A percentile compares a stretch with the other conserved stretches of the same genome.
Conservation (phyloP, 2,113 vertebrate genomes). For the Thunnus thynnus region DNA sequence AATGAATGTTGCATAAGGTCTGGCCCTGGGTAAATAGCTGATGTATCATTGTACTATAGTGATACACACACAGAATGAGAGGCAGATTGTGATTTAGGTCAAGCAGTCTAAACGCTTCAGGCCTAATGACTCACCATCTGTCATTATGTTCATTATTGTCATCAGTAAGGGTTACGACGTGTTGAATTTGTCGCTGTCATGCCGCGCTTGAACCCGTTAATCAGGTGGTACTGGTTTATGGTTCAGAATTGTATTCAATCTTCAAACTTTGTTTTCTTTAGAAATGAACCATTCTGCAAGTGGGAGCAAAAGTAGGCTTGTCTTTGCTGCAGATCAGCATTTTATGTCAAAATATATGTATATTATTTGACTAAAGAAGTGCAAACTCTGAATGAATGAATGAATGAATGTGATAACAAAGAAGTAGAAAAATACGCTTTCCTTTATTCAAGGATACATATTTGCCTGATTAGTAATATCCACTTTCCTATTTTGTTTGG, state of each 20-base stretch:
- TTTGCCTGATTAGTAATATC: slow-evolving; percentile 28
- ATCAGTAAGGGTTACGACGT: slow-evolving; percentile 24
- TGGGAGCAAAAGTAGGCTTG: background rate
- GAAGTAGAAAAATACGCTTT: background rate
- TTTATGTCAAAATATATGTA: background rate
- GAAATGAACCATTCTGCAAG: background rate
- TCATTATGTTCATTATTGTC: slow-evolving; percentile 40
- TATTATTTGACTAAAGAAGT: slow-evolving; percentile 16
- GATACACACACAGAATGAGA: slow-evolving; percentile 21
- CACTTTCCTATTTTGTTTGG: slow-evolving; percentile 46
- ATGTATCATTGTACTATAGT: slow-evolving; percentile 15
- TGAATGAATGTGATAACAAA: background rate
- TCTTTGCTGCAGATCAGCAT: background rate
- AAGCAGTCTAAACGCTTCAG: slow-evolving; percentile 19
- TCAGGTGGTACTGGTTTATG: slow-evolving; percentile 26
- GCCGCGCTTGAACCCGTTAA: background rate
- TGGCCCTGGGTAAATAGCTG: slow-evolving; percentile 34
- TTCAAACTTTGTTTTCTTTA: background rate
- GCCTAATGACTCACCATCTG: slow-evolving; percentile 51
- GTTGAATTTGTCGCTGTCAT: background rate
- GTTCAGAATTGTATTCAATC: background rate
- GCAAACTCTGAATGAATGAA: slow-evolving; percentile 21
- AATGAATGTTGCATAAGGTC: slow-evolving; percentile 52
- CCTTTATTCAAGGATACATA: slow-evolving; percentile 24
- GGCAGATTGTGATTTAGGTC: slow-evolving; percentile 46